phyloP scores from a whole-genome alignment of 2,888 invertebrate genomes.

The Mythimna ferrago region DNA sequence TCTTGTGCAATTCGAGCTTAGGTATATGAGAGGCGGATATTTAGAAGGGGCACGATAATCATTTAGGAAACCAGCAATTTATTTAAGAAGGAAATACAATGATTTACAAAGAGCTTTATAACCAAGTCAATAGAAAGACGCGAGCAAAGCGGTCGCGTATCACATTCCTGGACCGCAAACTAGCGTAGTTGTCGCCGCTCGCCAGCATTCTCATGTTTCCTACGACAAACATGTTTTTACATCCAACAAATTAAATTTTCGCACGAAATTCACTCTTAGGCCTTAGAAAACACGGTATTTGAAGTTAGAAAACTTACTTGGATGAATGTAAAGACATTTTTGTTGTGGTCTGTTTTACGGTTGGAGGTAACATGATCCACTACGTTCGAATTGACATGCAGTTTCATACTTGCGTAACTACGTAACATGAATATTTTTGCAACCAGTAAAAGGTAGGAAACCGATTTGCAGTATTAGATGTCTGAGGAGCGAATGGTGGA shows the following conservation, averaged over 20 bases:
- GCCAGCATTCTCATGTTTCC: slow-evolving; percentile 80
- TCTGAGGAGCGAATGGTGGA: slow-evolving; percentile 3
- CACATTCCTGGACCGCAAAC: slow-evolving; percentile 79
- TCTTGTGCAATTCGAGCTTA: slow-evolving; percentile 33
- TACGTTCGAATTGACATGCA: slow-evolving; percentile 66
- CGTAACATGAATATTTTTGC: slow-evolving; percentile 42
- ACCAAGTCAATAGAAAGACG: slow-evolving; percentile 72
- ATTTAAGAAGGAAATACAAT: slow-evolving; percentile 36
- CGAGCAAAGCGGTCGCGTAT: slow-evolving; percentile 70
- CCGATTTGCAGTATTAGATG: slow-evolving; percentile 1
- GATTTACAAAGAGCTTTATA: slow-evolving; percentile 47
- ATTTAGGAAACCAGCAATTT: slow-evolving; percentile 22
- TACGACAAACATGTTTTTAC: slow-evolving; percentile 68
- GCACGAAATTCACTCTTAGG: slow-evolving; percentile 68
- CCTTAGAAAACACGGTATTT: slow-evolving; percentile 62
- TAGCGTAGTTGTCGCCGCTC: slow-evolving; percentile 74
- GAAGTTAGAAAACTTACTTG: slow-evolving; percentile 47
- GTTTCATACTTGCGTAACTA: slow-evolving; percentile 61
- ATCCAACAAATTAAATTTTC: slow-evolving; percentile 61
- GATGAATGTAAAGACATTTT: slow-evolving; percentile 46
- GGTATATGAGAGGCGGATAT: neutral
- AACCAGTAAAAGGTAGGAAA: slow-evolving; percentile 52
- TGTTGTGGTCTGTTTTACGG: slow-evolving; percentile 71
- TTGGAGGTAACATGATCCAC: slow-evolving; percentile 71
- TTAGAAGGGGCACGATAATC: slow-evolving; percentile 18